These are phyloP conservation scores for Macrophya alboannulata DNA, from an alignment of 2,888 invertebrate species.

Conservation along the genomic window DNA sequence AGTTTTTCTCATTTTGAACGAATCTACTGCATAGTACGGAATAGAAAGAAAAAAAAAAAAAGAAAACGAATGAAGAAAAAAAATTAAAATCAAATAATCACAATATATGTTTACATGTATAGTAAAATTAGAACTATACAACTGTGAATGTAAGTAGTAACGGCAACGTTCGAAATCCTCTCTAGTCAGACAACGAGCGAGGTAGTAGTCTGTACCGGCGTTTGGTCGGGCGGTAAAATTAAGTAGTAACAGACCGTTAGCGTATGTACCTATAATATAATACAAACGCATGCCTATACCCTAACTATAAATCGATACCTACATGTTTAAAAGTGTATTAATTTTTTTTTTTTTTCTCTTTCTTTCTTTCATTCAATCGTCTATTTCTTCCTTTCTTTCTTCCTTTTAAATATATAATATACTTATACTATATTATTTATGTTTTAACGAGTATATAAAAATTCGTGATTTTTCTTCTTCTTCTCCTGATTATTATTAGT, in stretches of 20 bases:
- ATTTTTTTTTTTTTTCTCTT: background rate
- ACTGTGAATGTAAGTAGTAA: background rate
- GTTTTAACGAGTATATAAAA: too few relatives aligned
- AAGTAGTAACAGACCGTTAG: too few relatives aligned
- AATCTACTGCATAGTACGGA: background rate
- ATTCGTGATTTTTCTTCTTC: background rate
- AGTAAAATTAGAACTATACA: background rate
- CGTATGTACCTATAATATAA: too few relatives aligned
- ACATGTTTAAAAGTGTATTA: background rate
- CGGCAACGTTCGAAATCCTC: background rate
- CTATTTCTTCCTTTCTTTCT: background rate
- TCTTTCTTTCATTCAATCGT: too few relatives aligned
- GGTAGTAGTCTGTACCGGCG: background rate
- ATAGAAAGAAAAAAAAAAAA: background rate
- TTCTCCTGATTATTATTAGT: background rate
- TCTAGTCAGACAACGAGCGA: background rate
- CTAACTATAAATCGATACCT: background rate
- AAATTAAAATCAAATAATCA: too few relatives aligned
- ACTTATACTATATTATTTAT: background rate
- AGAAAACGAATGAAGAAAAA: too few relatives aligned
- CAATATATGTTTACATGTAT: too few relatives aligned
- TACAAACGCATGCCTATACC: too few relatives aligned
- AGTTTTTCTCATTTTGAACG: constrained; percentile 1
- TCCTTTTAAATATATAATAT: background rate
- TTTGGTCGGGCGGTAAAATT: background rate